A percentile compares a stretch with the other conserved stretches of the same genome.
Evolutionary conservation across 2,888 invertebrate species (phyloP).

Genomic region (Globia sparganii): DNA sequence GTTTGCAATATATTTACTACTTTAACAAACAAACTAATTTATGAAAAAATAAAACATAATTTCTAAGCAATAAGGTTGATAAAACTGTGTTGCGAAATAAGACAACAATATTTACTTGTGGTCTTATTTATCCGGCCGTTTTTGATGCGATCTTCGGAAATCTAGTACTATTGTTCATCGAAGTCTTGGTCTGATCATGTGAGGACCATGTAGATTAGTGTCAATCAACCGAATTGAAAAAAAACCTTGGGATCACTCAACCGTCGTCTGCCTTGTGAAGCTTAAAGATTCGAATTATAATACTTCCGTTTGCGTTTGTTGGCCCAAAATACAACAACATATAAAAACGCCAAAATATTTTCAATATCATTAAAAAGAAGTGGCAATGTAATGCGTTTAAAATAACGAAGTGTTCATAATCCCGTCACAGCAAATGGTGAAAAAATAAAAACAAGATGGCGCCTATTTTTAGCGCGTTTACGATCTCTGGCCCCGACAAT

Average conservation of each 20-base stretch:
- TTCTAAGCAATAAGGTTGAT: too few species aligned
- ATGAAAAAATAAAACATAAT: too few species aligned
- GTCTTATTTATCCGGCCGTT: too few species aligned
- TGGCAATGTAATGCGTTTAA: constrained; percentile 12
- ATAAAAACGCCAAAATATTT: constrained; percentile 24
- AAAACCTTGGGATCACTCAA: neutral
- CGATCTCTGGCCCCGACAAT: constrained; percentile 53
- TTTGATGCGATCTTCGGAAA: too few species aligned
- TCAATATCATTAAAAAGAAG: constrained; percentile 10
- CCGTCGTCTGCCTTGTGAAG: neutral
- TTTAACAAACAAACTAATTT: too few species aligned
- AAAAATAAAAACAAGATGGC: constrained; percentile 73
- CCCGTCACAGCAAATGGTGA: constrained; percentile 16
- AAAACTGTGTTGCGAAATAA: too few species aligned
- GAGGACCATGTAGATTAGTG: neutral
- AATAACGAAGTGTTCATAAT: constrained; percentile 17
- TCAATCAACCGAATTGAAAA: too few species aligned
- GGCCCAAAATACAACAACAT: neutral
- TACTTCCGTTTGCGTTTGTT: neutral
- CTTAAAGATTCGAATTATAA: neutral
- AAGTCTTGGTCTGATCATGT: neutral
- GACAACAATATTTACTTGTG: too few species aligned
- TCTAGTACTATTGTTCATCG: too few species aligned
- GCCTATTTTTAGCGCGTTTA: constrained; percentile 70
- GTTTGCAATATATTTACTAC: too few species aligned